Percentiles rank a stretch among this genome's conserved stretches.
Conservation (phyloP, 2,113 vertebrate species). For the Promerops cafer region DNA sequence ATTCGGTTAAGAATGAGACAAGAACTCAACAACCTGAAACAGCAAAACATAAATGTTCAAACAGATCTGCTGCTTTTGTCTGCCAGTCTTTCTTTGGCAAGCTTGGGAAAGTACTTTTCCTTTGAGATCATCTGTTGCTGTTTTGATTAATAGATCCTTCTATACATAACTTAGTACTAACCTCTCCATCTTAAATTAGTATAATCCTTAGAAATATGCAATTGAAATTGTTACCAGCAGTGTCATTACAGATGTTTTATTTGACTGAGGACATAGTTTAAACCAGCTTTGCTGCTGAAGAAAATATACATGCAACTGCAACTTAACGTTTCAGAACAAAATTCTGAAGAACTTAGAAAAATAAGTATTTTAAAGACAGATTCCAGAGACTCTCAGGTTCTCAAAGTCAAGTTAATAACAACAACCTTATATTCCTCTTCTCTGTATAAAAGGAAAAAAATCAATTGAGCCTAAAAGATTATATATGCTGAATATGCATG, state of each 20-base stretch:
- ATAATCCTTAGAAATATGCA: background rate
- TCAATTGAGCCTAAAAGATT: background rate
- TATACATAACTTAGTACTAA: background rate
- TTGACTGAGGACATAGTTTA: background rate
- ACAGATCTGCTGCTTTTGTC: background rate
- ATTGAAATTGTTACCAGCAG: background rate
- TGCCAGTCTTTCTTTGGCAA: background rate
- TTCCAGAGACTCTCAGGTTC: background rate
- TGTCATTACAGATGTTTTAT: background rate
- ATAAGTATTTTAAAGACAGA: background rate
- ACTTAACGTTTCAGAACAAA: background rate
- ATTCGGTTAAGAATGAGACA: background rate
- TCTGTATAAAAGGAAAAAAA: background rate
- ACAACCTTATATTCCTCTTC: background rate
- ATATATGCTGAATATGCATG: background rate
- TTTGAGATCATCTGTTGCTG: background rate
- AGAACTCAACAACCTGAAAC: background rate
- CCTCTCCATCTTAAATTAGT: background rate
- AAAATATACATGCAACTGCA: background rate
- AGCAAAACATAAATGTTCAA: background rate
- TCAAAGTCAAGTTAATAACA: background rate
- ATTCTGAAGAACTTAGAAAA: background rate
- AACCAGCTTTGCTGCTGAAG: background rate
- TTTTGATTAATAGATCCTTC: slow-evolving; percentile 6
- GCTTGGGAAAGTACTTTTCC: background rate